Conservation (phyloP, 2,888 invertebrate species). For the Drosophila helvetica region DNA sequence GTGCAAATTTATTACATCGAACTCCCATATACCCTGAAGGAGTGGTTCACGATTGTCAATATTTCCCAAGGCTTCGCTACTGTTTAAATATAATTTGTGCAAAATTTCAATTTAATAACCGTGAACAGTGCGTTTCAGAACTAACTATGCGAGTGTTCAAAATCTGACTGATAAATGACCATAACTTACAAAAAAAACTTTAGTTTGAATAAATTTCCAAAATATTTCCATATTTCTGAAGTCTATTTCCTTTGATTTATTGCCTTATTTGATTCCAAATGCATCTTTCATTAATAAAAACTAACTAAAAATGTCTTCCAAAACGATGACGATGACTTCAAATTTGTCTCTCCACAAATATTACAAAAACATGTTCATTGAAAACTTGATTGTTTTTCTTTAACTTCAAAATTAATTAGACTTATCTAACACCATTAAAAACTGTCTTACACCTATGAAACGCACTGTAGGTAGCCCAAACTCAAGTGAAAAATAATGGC, state of each 20-base stretch:
- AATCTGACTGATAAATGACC: too few relatives aligned
- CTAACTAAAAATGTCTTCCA: too few relatives aligned
- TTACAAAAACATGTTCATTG: background rate
- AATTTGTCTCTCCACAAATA: background rate
- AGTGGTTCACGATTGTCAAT: background rate
- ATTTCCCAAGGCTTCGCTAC: background rate
- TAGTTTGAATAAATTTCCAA: too few relatives aligned
- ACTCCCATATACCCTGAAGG: background rate
- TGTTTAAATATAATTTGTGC: conserved; percentile 1
- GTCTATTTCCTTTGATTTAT: too few relatives aligned
- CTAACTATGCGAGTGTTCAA: background rate
- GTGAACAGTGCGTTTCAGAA: background rate
- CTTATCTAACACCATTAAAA: background rate
- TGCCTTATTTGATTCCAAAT: too few relatives aligned
- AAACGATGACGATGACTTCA: too few relatives aligned
- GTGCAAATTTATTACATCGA: background rate
- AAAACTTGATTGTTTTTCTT: too few relatives aligned
- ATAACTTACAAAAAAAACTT: too few relatives aligned
- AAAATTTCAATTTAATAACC: background rate
- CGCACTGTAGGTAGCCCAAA: background rate
- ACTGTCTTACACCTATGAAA: background rate
- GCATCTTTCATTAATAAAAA: too few relatives aligned
- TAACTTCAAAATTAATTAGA: too few relatives aligned
- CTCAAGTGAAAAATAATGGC: background rate
- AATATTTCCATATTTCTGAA: too few relatives aligned